Evolutionary conservation across 1,140 invertebrate genomes (phyloP), one percentile per base, ranked within the genome.

Genomic region (Microplitis demolitor): DNA sequence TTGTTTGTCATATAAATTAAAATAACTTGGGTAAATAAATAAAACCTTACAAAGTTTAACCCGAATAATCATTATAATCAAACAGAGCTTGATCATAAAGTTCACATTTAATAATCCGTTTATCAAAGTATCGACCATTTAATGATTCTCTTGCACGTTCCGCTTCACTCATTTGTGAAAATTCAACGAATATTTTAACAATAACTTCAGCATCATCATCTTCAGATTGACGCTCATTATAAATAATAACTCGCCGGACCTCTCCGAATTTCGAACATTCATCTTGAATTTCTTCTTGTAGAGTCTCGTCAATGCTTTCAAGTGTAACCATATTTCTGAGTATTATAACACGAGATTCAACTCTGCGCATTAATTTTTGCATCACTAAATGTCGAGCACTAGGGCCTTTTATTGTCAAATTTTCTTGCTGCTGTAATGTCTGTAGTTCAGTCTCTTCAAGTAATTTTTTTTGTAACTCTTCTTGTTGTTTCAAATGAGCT

Each of bases 141-240:
- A 99, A 88, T 13, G 95, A 93, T 80, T 93, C 92, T 79, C 93
- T 91, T 69, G 97, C 97, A 75, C 90, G 91, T 86, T 94, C 92
- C 6, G 97, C 96, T 84, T 97, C 92, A 50, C 87, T 89, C 76
- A 92, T 91, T 79, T 91, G 89, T 5, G 90, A 90, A 87, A 99
- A 99, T 88, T 98, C 96, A 39, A 99, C 98, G 89, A 99, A 99
- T 78, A 99, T 99, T 88, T 99, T 99, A 37, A 99, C 97, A 82
- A 96, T 93, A 62, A 98, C 91, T 84, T 97, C 94, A 4, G 94
- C 93, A 85, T 96, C 90, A 45, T 91, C 90, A 75, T 98, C 96
- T 85, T 97, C 96, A 11, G 93, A 94, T 86, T 98, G 97, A 78
- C 93, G 93, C 87, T 99, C 97, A 84, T 99, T 97, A 85, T 99